Percentiles rank a stretch among this genome's conserved stretches.
These are phyloP conservation scores for Orussus abietinus DNA, from an alignment of 1,140 invertebrate species.

Conservation along the genomic window DNA sequence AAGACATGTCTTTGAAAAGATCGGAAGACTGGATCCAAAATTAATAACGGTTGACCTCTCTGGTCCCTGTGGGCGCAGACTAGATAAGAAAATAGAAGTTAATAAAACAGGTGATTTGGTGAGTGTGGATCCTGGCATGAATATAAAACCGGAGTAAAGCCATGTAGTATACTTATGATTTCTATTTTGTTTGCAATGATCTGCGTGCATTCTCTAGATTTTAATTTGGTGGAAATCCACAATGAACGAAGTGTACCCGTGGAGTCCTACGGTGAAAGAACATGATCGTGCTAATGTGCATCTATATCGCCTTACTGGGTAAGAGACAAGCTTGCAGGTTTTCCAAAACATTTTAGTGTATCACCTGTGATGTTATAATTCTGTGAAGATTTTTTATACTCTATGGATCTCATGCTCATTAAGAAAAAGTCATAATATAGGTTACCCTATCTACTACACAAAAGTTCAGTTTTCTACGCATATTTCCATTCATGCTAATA, in stretches of 20 bases:
- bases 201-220: too few relatives aligned
- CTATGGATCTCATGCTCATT: neutral
- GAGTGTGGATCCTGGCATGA: too few relatives aligned
- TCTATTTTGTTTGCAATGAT: too few relatives aligned
- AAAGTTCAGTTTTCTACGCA: too few relatives aligned
- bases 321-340: slow-evolving; percentile 13
- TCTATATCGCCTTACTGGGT: slow-evolving; percentile 61
- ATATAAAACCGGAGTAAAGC: too few relatives aligned
- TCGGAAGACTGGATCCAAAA: slow-evolving; percentile 62
- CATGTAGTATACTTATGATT: too few relatives aligned
- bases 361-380: neutral
- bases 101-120: slow-evolving; percentile 62
- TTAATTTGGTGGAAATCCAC: slow-evolving; percentile 74
- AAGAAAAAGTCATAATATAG: too few relatives aligned
- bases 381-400: too few relatives aligned
- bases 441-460: too few relatives aligned
- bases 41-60: slow-evolving; percentile 57
- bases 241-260: slow-evolving; percentile 77
- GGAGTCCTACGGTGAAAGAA: slow-evolving; percentile 75
- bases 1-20: slow-evolving; percentile 57
- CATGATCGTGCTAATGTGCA: slow-evolving; percentile 77
- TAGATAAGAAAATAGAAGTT: slow-evolving; percentile 62
- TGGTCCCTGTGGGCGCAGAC: slow-evolving; percentile 60
- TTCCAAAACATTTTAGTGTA: neutral
- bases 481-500: too few relatives aligned